Percentiles rank a stretch among this genome's conserved stretches.
Conservation (phyloP, 2,888 invertebrate genomes). For the Urechis unicinctus region DNA sequence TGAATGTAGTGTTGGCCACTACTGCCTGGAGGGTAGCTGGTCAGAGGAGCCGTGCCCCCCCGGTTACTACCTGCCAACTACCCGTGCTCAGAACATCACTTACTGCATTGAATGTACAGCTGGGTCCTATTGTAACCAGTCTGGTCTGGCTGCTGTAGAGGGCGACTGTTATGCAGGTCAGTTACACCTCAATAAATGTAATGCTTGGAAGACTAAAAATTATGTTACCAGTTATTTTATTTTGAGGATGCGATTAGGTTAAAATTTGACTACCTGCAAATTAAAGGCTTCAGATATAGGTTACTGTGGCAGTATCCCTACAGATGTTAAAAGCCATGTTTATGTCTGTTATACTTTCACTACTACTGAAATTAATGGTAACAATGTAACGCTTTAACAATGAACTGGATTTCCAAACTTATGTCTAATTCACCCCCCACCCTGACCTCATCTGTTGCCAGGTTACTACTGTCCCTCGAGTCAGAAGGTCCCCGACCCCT, state of each 20-base stretch:
- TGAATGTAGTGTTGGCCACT: slow-evolving; percentile 33
- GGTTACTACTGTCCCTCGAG: slow-evolving; percentile 40
- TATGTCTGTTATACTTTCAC: no score
- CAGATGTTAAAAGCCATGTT: no score
- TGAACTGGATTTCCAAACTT: no score
- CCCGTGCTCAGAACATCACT: slow-evolving; percentile 29
- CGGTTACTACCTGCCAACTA: slow-evolving; percentile 38
- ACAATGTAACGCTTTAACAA: no score
- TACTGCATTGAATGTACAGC: slow-evolving; percentile 39
- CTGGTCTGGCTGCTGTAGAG: slow-evolving; percentile 32
- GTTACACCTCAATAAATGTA: no score
- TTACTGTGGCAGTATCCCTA: no score
- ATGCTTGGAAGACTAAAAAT: no score
- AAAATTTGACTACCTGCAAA: neutral
- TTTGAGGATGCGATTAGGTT: no score
- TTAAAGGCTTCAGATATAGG: no score
- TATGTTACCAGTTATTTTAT: no score
- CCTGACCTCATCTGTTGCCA: slow-evolving; percentile 15
- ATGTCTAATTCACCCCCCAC: no score
- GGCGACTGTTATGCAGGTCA: slow-evolving; percentile 39
- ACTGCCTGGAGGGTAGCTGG: slow-evolving; percentile 35
- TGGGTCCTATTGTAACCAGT: slow-evolving; percentile 40
- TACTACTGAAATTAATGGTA: no score
- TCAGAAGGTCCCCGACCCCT: slow-evolving; percentile 29
- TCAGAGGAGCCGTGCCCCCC: slow-evolving; percentile 32